Percentiles rank a stretch among this genome's conserved stretches.
These are phyloP conservation scores for Thaumatotibia leucotreta DNA, from an alignment of 1,140 invertebrate genomes.

Conservation along the genomic window DNA sequence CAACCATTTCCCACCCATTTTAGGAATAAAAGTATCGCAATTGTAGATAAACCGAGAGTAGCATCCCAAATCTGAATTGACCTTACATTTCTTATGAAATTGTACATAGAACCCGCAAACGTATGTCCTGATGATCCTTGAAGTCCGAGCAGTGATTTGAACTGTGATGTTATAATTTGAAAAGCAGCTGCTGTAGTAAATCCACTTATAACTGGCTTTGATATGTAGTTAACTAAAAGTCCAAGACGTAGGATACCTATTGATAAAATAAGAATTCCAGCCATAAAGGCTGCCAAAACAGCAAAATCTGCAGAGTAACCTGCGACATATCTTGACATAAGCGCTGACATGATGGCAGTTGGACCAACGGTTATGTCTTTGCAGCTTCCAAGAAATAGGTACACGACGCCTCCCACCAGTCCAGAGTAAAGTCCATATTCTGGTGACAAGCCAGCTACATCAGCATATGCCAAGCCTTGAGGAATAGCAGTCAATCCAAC, in stretches of 20 bases:
- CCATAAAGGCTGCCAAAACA: conserved; percentile 87
- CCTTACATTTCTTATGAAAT: conserved; percentile 63
- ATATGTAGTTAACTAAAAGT: conserved; percentile 93
- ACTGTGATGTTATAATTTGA: conserved; percentile 89
- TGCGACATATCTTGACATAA: conserved; percentile 82
- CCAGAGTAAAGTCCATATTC: conserved; percentile 91
- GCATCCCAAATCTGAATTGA: conserved; percentile 74
- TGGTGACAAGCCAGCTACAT: conserved; percentile 81
- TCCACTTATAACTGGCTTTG: conserved; percentile 90
- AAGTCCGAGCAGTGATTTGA: conserved; percentile 85
- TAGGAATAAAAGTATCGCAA: conserved; percentile 77
- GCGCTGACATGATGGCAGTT: conserved; percentile 87
- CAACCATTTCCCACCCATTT: conserved; percentile 67
- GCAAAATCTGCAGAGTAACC: conserved; percentile 84
- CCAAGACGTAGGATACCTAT: conserved; percentile 91
- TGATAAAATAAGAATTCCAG: conserved; percentile 85
- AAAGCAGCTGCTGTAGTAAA: conserved; percentile 95
- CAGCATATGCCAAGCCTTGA: conserved; percentile 90
- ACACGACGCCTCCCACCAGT: conserved; percentile 91
- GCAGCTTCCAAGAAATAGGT: conserved; percentile 91
- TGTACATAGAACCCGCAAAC: conserved; percentile 50
- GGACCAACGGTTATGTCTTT: conserved; percentile 91
- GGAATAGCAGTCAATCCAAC: conserved; percentile 91
- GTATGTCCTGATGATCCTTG: conserved; percentile 38
- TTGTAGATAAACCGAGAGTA: conserved; percentile 77